These are phyloP conservation scores for Drosophila merina DNA, from an alignment of 2,888 invertebrate species.

Conservation along the genomic window DNA sequence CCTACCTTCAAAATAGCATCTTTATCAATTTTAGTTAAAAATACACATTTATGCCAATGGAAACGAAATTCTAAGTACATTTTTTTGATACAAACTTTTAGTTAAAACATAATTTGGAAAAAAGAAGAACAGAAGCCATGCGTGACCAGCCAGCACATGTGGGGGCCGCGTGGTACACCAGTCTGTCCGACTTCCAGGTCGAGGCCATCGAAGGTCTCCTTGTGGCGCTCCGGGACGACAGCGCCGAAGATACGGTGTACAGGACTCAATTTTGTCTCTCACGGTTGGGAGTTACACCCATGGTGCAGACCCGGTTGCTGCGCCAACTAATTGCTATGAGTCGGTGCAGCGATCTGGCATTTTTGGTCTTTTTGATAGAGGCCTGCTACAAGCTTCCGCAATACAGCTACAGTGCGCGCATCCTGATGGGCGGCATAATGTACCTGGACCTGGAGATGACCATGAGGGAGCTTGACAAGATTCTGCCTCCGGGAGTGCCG, in stretches of 20 bases:
- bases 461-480: constrained; percentile 61
- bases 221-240: constrained; percentile 58
- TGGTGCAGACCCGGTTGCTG: constrained; percentile 18
- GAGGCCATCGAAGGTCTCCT: constrained; percentile 48
- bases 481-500: constrained; percentile 57
- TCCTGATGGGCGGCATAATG: constrained; percentile 61
- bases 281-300: constrained; percentile 57
- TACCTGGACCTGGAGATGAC: constrained; percentile 67
- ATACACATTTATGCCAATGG: background rate
- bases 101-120: background rate
- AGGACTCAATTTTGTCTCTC: constrained; percentile 41
- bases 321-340: constrained; percentile 43
- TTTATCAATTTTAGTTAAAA: background rate
- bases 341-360: constrained; percentile 69
- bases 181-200: constrained; percentile 26
- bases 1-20: background rate
- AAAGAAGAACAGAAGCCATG: constrained; percentile 1
- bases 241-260: constrained; percentile 54
- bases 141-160: background rate
- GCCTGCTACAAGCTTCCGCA: constrained; percentile 50
- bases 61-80: constrained; percentile 26
- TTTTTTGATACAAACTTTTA: background rate
- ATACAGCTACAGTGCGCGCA: constrained; percentile 59
- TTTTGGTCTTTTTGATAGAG: constrained; percentile 69
- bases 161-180: constrained; percentile 35